phyloP scores from a whole-genome alignment of 2,113 vertebrate genomes.

The Gnathonemus longibarbis region DNA sequence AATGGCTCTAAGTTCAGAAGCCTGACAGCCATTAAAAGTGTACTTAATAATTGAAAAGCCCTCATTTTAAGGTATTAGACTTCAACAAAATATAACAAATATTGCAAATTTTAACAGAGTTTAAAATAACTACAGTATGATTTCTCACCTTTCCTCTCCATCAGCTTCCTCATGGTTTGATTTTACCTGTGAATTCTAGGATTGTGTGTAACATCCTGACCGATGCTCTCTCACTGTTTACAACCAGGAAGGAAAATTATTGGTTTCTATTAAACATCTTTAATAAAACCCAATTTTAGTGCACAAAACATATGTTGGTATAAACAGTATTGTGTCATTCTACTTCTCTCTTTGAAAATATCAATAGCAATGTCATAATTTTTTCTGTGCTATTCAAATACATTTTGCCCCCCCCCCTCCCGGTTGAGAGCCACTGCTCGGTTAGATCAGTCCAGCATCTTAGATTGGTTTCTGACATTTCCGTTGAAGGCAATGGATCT shows the following conservation, averaged over 20 bases:
- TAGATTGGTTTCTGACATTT: background rate
- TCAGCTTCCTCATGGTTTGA: background rate
- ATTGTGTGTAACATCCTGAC: background rate
- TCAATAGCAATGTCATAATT: background rate
- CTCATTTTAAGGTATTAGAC: background rate
- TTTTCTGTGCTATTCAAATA: background rate
- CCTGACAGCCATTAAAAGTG: background rate
- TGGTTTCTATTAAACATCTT: background rate
- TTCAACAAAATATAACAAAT: background rate
- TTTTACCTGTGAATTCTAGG: background rate
- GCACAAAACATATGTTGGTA: background rate
- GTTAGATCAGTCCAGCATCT: background rate
- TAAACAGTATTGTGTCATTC: background rate
- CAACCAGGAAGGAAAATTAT: background rate
- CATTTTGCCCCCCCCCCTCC: background rate
- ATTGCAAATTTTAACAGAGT: background rate
- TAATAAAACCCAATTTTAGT: background rate
- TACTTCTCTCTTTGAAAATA: background rate
- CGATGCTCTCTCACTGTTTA: background rate
- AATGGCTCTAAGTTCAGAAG: background rate
- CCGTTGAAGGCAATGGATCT: background rate
- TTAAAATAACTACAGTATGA: background rate
- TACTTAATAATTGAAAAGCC: background rate
- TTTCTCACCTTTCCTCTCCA: background rate
- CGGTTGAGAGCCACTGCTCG: background rate